phyloP scores from a whole-genome alignment of 2,888 invertebrate genomes.

The Steinernema hermaphroditum region DNA sequence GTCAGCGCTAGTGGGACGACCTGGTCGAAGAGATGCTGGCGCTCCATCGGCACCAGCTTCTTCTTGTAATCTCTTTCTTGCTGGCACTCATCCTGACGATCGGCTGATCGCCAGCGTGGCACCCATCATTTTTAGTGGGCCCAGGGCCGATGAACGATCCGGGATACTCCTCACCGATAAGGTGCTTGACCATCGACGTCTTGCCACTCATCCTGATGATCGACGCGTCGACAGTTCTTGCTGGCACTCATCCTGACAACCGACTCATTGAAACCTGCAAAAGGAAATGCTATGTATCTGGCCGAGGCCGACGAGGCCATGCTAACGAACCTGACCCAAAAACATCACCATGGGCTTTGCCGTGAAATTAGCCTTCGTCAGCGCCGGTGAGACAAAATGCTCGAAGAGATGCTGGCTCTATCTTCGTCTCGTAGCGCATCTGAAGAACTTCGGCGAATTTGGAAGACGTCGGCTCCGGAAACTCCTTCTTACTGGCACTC shows the following conservation, averaged over 20 bases:
- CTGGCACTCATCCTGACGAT: background rate
- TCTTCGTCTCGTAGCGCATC: constrained; percentile 30
- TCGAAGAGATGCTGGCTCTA: constrained; percentile 32
- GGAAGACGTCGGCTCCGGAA: background rate
- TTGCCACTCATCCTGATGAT: too few species aligned
- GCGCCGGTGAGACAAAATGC: constrained; percentile 22
- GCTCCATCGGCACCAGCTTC: constrained; percentile 34
- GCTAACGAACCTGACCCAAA: too few species aligned
- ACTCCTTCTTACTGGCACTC: too few species aligned
- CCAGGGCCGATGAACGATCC: constrained; percentile 60
- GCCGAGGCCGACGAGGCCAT: too few species aligned
- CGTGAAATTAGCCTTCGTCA: constrained; percentile 28
- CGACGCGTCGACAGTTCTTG: constrained; percentile 66
- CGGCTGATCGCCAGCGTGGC: constrained; percentile 19
- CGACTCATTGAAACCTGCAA: too few species aligned
- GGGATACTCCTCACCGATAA: constrained; percentile 46
- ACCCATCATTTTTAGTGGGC: constrained; percentile 49
- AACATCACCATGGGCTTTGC: constrained; percentile 33
- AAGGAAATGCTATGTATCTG: too few species aligned
- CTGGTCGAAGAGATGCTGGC: constrained; percentile 30
- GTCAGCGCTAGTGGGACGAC: constrained; percentile 27
- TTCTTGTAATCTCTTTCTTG: constrained; percentile 56
- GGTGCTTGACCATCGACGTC: constrained; percentile 63
- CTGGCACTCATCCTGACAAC: background rate
- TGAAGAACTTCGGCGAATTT: constrained; percentile 30